Conservation (phyloP, 1,140 invertebrate species). For the Choristoneura fumiferana region DNA sequence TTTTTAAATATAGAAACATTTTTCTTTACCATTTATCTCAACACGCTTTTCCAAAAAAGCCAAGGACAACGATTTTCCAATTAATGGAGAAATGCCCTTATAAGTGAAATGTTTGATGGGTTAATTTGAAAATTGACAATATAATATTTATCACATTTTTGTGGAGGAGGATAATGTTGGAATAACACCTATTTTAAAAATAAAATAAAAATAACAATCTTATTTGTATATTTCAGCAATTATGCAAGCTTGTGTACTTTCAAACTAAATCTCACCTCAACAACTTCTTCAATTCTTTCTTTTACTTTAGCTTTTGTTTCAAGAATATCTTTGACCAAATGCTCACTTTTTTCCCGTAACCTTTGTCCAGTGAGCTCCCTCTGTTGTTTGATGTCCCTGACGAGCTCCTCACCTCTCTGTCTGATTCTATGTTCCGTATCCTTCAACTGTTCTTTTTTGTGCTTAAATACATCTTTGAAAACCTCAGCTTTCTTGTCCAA, state of each 20-base stretch:
- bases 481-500: slow-evolving; percentile 72
- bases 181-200: too few species aligned
- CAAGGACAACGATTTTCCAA: too few species aligned
- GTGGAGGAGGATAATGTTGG: too few species aligned
- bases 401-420: slow-evolving; percentile 75
- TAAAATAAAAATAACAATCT: too few species aligned
- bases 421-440: slow-evolving; percentile 79
- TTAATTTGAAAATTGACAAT: too few species aligned
- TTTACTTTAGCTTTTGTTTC: slow-evolving; percentile 83
- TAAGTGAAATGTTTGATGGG: too few species aligned
- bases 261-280: slow-evolving; percentile 74
- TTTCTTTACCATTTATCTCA: too few species aligned
- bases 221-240: too few species aligned
- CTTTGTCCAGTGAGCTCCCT: slow-evolving; percentile 71
- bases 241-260: slow-evolving; percentile 13
- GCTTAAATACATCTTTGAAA: slow-evolving; percentile 78
- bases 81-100: too few species aligned
- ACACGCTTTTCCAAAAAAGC: too few species aligned
- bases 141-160: too few species aligned
- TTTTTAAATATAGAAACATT: too few species aligned
- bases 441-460: slow-evolving; percentile 79
- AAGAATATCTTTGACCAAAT: slow-evolving; percentile 82
- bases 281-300: slow-evolving; percentile 83
- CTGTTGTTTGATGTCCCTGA: slow-evolving; percentile 80
- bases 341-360: slow-evolving; percentile 80